Conservation (phyloP, 2,797 vertebrate genomes). For the Anniella stebbinsi region DNA sequence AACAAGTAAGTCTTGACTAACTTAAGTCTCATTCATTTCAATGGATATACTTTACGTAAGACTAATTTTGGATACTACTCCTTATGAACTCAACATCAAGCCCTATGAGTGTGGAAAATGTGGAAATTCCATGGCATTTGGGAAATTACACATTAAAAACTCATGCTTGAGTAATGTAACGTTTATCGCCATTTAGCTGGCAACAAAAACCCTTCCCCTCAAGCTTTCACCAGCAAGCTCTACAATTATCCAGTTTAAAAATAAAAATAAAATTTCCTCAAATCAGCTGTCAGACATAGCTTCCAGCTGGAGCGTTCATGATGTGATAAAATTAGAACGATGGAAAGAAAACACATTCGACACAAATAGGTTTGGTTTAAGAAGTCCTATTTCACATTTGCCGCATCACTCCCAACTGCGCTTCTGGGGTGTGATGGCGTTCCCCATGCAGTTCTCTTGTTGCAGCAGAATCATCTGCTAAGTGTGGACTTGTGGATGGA, state of each 20-base stretch:
- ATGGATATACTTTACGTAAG: too few species aligned
- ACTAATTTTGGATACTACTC: too few species aligned
- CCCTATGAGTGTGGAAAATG: background rate
- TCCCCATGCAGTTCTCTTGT: slow-evolving; percentile 36
- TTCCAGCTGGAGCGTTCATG: slow-evolving; percentile 72
- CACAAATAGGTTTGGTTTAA: slow-evolving; percentile 69
- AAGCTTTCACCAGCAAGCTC: slow-evolving; percentile 43
- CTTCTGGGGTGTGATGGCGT: slow-evolving; percentile 49
- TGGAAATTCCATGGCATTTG: slow-evolving; percentile 5
- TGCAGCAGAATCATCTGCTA: slow-evolving; percentile 11
- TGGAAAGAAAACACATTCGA: slow-evolving; percentile 65
- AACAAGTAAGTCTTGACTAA: too few species aligned
- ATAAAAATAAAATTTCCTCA: slow-evolving; percentile 64
- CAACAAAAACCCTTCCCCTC: slow-evolving; percentile 51
- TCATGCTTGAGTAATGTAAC: slow-evolving; percentile 46
- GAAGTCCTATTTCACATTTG: slow-evolving; percentile 70
- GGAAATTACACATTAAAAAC: slow-evolving; percentile 25
- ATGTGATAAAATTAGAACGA: slow-evolving; percentile 75
- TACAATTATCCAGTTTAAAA: slow-evolving; percentile 68
- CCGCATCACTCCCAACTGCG: slow-evolving; percentile 58
- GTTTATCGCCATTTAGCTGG: slow-evolving; percentile 51
- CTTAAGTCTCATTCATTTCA: too few species aligned
- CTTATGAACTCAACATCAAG: background rate
- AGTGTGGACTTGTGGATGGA: slow-evolving; percentile 42
- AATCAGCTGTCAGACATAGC: slow-evolving; percentile 66